A percentile compares a stretch with the other conserved stretches of the same genome.
Evolutionary conservation across 1,140 invertebrate species (phyloP).

Genomic region (Diachasma alloeum): DNA sequence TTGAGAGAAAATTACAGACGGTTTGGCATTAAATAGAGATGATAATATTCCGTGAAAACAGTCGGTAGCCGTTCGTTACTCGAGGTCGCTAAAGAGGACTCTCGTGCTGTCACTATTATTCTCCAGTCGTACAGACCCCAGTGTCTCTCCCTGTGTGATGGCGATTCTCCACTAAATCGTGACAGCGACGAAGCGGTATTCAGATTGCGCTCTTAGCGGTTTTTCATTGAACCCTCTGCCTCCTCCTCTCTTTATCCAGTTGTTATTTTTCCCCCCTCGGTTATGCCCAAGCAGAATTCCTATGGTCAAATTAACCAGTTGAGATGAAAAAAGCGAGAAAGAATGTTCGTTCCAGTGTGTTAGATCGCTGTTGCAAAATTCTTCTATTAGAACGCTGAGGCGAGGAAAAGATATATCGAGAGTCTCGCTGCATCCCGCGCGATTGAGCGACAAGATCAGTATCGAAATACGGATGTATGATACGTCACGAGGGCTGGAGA

Average conservation of each 20-base stretch:
- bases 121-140: not conserved
- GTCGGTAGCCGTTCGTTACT: slow-evolving; percentile 44
- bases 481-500: slow-evolving; percentile 51
- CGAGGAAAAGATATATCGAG: slow-evolving; percentile 16
- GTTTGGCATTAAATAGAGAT: slow-evolving; percentile 58
- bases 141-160: slow-evolving; percentile 49
- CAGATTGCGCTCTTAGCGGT: slow-evolving; percentile 66
- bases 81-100: slow-evolving; percentile 34
- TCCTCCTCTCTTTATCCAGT: not conserved
- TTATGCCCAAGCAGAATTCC: not conserved
- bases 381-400: not conserved
- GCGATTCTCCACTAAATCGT: slow-evolving; percentile 50
- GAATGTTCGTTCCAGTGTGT: not conserved
- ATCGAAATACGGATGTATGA: slow-evolving; percentile 57
- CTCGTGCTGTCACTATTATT: not conserved
- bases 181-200: slow-evolving; percentile 63
- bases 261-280: not conserved
- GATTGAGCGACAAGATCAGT: slow-evolving; percentile 48
- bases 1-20: slow-evolving; percentile 32
- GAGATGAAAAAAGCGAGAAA: not conserved
- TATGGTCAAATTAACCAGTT: not conserved
- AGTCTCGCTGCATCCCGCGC: not conserved
- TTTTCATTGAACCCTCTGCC: slow-evolving; percentile 57
- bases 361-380: not conserved
- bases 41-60: slow-evolving; percentile 66